A percentile compares a stretch with the other conserved stretches of the same genome.
phyloP scores from a whole-genome alignment of 2,113 vertebrate species.

The Ramphastos sulfuratus region DNA sequence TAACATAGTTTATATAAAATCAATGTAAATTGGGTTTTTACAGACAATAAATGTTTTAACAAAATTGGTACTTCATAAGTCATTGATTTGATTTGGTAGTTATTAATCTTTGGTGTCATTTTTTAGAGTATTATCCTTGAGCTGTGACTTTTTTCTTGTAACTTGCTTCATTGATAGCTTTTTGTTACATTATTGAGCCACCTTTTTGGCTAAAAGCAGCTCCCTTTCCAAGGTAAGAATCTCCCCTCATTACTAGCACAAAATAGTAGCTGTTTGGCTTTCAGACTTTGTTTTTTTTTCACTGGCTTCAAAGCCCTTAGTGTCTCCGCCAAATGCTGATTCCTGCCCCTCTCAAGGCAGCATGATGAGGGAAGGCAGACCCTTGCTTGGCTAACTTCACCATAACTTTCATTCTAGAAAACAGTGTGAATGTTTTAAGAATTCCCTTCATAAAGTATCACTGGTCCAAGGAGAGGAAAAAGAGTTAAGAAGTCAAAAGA shows the following conservation, averaged over 20 bases:
- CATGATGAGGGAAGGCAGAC: neutral
- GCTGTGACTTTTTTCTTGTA: neutral
- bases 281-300: too few relatives aligned
- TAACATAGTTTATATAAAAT: constrained; percentile 66
- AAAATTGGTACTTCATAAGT: neutral
- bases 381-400: neutral
- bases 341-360: neutral
- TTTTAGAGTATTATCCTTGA: neutral
- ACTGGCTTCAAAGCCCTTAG: neutral
- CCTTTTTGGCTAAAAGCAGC: neutral
- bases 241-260: neutral
- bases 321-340: neutral
- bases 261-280: neutral
- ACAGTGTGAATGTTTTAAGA: neutral
- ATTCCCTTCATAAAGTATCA: neutral
- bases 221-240: neutral
- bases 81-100: neutral
- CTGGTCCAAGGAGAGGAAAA: neutral
- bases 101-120: neutral
- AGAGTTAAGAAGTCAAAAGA: too few relatives aligned
- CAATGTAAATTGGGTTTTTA: constrained; percentile 65
- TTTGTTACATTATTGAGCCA: neutral
- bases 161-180: neutral
- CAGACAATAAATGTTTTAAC: constrained; percentile 66
- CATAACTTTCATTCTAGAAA: neutral